Conservation (phyloP, 2,797 vertebrate genomes). For the Cuculus canorus region DNA sequence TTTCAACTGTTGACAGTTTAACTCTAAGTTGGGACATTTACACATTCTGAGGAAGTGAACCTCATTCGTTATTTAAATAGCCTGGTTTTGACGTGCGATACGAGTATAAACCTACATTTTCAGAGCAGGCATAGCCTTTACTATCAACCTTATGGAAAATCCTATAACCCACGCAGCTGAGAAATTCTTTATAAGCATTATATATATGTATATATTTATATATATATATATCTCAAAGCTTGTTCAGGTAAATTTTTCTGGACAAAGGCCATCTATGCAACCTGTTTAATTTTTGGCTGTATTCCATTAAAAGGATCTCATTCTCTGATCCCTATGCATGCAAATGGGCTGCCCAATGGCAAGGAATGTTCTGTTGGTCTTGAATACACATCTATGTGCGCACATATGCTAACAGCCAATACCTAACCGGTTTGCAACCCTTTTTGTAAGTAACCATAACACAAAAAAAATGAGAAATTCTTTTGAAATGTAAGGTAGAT, state of each 20-base stretch:
- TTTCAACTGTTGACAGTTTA: slow-evolving; percentile 78
- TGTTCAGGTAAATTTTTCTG: neutral
- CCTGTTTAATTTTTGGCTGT: neutral
- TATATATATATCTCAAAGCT: neutral
- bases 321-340: rapidly evolving
- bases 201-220: too few relatives aligned
- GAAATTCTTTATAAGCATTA: neutral
- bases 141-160: neutral
- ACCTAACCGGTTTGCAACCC: neutral
- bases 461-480: neutral
- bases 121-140: neutral
- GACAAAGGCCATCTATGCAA: neutral
- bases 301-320: neutral
- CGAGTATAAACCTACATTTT: neutral
- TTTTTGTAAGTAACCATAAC: neutral
- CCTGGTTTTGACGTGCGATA: slow-evolving; percentile 43
- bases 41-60: slow-evolving; percentile 50
- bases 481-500: neutral
- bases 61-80: slow-evolving; percentile 46
- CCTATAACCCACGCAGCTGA: neutral
- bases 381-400: neutral
- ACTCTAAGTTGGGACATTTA: slow-evolving; percentile 66
- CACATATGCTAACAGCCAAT: neutral
- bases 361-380: neutral
- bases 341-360: neutral